Evolutionary conservation across 2,888 invertebrate species (phyloP).

Genomic region (Girardia tigrina): DNA sequence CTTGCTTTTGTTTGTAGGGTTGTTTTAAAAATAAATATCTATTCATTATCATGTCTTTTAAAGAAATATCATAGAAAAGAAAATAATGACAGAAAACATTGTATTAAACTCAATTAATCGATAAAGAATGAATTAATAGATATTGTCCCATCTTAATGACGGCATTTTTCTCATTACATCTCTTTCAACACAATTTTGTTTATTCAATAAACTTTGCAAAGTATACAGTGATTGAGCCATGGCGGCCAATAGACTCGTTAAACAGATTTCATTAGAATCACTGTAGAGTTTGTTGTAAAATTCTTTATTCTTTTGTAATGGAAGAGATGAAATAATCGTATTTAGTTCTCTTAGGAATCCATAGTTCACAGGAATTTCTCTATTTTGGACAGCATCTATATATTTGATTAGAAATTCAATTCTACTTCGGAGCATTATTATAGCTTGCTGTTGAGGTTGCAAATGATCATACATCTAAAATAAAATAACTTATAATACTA

Average conservation of each 20-base stretch:
- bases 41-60: too few relatives aligned
- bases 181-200: constrained; percentile 14
- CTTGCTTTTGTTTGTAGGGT: too few relatives aligned
- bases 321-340: constrained; percentile 1
- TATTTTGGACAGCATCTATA: neutral
- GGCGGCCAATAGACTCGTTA: constrained; percentile 5
- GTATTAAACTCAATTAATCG: too few relatives aligned
- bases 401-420: constrained; percentile 15
- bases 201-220: neutral
- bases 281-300: neutral
- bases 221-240: constrained; percentile 8
- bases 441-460: neutral
- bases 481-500: too few relatives aligned
- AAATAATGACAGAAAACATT: too few relatives aligned
- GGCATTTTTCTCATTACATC: constrained; percentile 10
- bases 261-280: constrained; percentile 9
- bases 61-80: too few relatives aligned
- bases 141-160: neutral
- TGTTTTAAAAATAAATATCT: too few relatives aligned
- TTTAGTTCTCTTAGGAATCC: neutral
- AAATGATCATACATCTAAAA: neutral
- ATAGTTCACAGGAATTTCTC: neutral
- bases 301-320: constrained; percentile 12
- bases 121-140: too few relatives aligned
- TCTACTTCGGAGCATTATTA: constrained; percentile 2